A percentile compares a stretch with the other conserved stretches of the same genome.
These are phyloP conservation scores for Julus scandinavius DNA, from an alignment of 2,888 invertebrate genomes.

Conservation along the genomic window DNA sequence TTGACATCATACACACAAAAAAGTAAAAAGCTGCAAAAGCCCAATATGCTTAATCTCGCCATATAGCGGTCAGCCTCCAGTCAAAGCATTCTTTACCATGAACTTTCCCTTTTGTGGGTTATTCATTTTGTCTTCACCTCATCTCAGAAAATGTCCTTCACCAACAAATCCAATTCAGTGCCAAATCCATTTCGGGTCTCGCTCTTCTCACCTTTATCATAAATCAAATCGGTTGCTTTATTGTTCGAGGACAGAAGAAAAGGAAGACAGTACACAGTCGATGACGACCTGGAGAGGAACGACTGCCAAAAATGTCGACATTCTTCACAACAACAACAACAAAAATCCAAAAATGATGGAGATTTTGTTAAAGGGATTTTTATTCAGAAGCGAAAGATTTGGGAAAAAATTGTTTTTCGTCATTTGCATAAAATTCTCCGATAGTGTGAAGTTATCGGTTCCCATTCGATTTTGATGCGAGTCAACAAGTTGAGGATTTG, in stretches of 20 bases:
- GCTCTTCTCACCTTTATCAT: constrained; percentile 12
- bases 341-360: not conserved
- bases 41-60: not conserved
- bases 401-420: not conserved
- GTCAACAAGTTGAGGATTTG: no score
- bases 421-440: not conserved
- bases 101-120: constrained; percentile 44
- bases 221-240: not conserved
- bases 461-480: no score
- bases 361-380: not conserved
- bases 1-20: not conserved
- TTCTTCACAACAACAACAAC: not conserved
- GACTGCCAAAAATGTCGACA: no score
- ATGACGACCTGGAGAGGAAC: no score
- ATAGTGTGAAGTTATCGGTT: no score
- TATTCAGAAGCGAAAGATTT: not conserved
- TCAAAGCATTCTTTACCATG: not conserved
- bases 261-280: no score
- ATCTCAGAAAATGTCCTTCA: not conserved
- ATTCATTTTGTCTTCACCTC: constrained; percentile 35
- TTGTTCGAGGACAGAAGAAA: not conserved
- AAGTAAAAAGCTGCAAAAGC: not conserved
- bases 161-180: constrained; percentile 1
- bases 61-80: not conserved
- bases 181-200: not conserved